Evolutionary conservation across 2,113 vertebrate genomes (phyloP).

Genomic region (Artemisiospiza belli): DNA sequence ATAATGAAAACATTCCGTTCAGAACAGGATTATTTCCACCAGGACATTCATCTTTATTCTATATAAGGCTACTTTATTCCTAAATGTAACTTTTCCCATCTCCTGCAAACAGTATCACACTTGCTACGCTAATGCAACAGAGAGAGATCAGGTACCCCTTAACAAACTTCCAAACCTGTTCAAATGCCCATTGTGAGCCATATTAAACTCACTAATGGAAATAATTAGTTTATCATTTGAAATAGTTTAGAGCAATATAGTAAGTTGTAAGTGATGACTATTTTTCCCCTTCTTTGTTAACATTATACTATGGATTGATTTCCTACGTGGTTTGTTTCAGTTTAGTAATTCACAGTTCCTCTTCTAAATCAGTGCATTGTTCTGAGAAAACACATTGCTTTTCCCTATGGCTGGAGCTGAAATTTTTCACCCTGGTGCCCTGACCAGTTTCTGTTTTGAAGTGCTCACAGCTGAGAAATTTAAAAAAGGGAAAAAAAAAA

Average conservation of each 20-base stretch:
- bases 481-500: no score
- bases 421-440: neutral
- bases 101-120: neutral
- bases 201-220: neutral
- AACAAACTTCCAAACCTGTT: neutral
- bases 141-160: neutral
- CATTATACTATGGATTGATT: neutral
- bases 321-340: neutral
- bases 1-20: neutral
- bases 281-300: neutral
- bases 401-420: neutral
- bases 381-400: neutral
- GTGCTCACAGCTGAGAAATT: neutral
- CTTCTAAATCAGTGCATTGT: neutral
- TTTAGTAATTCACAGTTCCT: neutral
- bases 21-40: constrained; percentile 26
- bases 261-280: neutral
- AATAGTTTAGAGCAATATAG: neutral
- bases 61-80: neutral
- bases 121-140: fast-evolving
- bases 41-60: constrained; percentile 17
- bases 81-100: neutral
- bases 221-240: neutral
- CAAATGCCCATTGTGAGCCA: neutral
- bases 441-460: neutral